Conservation (phyloP, 2,797 vertebrate species). For the Channa striata region DNA sequence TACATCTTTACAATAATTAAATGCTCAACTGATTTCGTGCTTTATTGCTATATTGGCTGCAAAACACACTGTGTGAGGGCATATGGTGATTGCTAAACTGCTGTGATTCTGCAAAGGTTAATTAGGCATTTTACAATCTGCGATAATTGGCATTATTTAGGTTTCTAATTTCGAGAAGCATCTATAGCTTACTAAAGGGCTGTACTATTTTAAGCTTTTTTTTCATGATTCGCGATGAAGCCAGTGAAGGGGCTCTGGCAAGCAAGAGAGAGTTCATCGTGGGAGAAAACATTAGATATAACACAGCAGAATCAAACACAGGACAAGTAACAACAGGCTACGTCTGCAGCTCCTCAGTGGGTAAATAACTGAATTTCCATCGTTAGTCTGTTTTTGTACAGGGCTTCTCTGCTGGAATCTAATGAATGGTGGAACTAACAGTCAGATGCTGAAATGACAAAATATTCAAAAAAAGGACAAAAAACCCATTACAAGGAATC, state of each 20-base stretch:
- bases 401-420: conserved; percentile 16
- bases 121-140: conserved; percentile 68
- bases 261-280: conserved; percentile 23
- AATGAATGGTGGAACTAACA: conserved; percentile 1
- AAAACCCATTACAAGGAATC: too few species aligned
- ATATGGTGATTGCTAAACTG: conserved; percentile 59
- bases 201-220: conserved; percentile 53
- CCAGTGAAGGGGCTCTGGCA: conserved; percentile 17
- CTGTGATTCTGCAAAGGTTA: conserved; percentile 57
- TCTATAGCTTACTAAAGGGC: conserved; percentile 51
- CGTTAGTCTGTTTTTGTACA: conserved; percentile 23
- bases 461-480: too few species aligned
- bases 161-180: conserved; percentile 49
- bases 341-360: conserved; percentile 8
- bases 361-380: conserved; percentile 48
- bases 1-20: conserved; percentile 72
- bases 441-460: neutral
- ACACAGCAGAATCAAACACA: conserved; percentile 24
- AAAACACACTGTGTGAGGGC: conserved; percentile 53
- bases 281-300: conserved; percentile 31
- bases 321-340: conserved; percentile 45
- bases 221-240: conserved; percentile 42
- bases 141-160: conserved; percentile 59
- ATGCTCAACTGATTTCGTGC: conserved; percentile 66
- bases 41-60: conserved; percentile 62